phyloP scores from a whole-genome alignment of 30 jellyfish, hydroid and myxozoan species.

The Rhopilema esculentum region DNA sequence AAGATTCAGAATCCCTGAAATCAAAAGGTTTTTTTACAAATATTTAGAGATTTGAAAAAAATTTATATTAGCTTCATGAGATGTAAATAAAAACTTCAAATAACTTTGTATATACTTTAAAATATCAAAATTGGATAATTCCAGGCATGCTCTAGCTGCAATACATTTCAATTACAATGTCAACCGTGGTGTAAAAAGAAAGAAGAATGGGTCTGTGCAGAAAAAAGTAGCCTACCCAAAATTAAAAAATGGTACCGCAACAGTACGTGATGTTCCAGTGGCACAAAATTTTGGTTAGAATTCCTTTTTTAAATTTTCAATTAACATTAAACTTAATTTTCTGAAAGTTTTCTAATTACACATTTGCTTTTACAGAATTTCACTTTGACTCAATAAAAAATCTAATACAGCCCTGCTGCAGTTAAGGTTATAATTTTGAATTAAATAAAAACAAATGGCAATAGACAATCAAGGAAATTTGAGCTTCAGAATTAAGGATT shows the following conservation, averaged over 20 bases:
- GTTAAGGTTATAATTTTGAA: neutral
- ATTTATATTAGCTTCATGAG: neutral
- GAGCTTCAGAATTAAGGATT: neutral
- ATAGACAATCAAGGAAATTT: neutral
- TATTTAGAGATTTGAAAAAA: neutral
- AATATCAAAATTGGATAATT: too few relatives aligned
- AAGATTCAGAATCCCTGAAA: neutral
- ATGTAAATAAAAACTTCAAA: neutral
- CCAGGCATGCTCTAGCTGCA: too few relatives aligned
- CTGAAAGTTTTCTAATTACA: neutral
- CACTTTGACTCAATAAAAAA: neutral
- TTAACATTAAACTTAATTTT: neutral
- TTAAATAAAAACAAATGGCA: neutral
- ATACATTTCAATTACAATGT: too few relatives aligned
- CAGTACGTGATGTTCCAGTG: slow-evolving; percentile 45
- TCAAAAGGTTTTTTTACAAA: neutral
- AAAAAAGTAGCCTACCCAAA: too few relatives aligned
- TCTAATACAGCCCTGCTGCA: neutral
- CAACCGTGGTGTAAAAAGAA: too few relatives aligned
- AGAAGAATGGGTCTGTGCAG: too few relatives aligned
- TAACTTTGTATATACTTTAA: too few relatives aligned
- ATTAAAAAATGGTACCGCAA: too few relatives aligned
- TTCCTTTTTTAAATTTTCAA: neutral
- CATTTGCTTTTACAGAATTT: neutral
- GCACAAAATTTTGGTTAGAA: slow-evolving; percentile 47